These are phyloP conservation scores for Erethizon dorsatum DNA, from an alignment of 2,797 vertebrate species.

Conservation along the genomic window DNA sequence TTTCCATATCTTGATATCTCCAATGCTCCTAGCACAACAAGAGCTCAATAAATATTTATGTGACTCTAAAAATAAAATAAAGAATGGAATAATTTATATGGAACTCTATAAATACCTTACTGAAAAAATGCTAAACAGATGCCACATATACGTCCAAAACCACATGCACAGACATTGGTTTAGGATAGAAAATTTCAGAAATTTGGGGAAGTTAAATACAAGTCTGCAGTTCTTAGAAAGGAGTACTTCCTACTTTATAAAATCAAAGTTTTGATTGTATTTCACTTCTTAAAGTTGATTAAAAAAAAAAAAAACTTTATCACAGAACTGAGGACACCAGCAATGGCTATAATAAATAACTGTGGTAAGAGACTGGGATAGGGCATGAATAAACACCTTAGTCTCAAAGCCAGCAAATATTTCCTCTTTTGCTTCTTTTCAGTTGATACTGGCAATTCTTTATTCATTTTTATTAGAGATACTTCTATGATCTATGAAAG, in stretches of 20 bases:
- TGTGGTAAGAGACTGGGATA: neutral
- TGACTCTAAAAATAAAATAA: neutral
- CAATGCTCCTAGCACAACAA: neutral
- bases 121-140: neutral
- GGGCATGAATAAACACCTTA: neutral
- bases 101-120: neutral
- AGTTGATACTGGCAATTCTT: constrained; percentile 20
- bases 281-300: neutral
- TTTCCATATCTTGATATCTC: neutral
- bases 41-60: neutral
- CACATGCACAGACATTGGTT: neutral
- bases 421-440: neutral
- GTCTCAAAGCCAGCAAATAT: neutral
- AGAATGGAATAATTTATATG: neutral
- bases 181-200: neutral
- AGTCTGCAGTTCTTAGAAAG: neutral
- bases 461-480: constrained; percentile 65
- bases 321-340: neutral
- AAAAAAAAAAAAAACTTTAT: constrained; percentile 18
- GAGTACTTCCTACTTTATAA: neutral
- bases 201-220: neutral
- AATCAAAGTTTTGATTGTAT: neutral
- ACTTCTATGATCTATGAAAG: neutral
- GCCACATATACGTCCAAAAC: too few relatives aligned
- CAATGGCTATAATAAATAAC: neutral